Evolutionary conservation across 2,113 vertebrate species (phyloP).

Genomic region (Tetrax tetrax): DNA sequence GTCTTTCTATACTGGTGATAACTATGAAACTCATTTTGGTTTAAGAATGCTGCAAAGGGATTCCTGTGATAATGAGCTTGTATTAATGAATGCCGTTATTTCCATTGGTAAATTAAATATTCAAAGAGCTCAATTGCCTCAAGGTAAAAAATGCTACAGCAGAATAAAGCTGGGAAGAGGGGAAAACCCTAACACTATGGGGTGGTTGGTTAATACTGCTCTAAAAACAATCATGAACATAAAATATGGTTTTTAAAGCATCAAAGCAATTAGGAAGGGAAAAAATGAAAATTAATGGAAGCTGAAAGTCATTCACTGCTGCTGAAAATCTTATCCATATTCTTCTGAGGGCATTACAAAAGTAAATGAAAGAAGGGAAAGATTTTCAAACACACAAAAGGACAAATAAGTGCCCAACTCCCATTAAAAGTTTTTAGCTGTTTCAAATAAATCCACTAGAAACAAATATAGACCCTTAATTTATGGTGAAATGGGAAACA

Average conservation of each 20-base stretch:
- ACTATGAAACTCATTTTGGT: background rate
- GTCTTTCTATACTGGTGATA: background rate
- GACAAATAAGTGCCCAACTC: background rate
- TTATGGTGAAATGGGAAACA: background rate
- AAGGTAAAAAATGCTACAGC: background rate
- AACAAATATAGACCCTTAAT: background rate
- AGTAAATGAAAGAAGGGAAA: background rate
- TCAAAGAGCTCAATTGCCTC: background rate
- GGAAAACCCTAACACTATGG: background rate
- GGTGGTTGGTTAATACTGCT: background rate
- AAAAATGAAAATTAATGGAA: background rate
- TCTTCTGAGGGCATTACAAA: background rate
- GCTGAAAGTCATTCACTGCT: background rate
- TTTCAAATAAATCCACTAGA: background rate
- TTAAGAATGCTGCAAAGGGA: background rate
- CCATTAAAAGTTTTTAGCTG: background rate
- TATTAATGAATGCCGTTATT: background rate
- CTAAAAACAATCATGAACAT: background rate
- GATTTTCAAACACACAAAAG: background rate
- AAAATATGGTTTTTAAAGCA: background rate
- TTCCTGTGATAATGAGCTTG: background rate
- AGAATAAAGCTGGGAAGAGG: background rate
- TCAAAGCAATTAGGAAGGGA: background rate
- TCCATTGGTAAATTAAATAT: background rate
- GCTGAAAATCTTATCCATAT: background rate